phyloP scores from a whole-genome alignment of 2,113 vertebrate genomes.

The Serinus canaria region DNA sequence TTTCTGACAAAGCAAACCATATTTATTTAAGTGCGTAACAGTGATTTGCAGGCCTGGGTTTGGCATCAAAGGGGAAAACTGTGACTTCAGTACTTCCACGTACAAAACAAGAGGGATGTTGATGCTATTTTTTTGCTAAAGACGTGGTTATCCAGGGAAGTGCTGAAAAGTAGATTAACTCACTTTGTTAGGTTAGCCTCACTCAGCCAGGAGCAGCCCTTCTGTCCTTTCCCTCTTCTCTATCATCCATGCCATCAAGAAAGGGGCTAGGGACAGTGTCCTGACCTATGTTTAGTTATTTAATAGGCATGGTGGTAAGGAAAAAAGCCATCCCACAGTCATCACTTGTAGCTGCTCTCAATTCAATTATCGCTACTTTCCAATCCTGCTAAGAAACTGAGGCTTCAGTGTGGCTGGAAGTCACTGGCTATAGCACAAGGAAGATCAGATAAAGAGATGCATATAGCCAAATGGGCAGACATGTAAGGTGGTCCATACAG shows the following conservation, averaged over 20 bases:
- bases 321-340: no score
- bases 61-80: not conserved
- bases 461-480: not conserved
- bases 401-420: rapidly evolving
- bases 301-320: no score
- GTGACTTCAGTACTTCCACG: not conserved
- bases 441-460: not conserved
- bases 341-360: not conserved
- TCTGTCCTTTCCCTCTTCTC: not conserved
- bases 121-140: not conserved
- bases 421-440: not conserved
- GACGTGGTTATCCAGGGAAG: not conserved
- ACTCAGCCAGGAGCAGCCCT: not conserved
- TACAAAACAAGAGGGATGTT: not conserved
- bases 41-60: not conserved
- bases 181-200: not conserved
- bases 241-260: not conserved
- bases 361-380: not conserved
- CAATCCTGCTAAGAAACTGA: not conserved
- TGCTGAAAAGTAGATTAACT: not conserved
- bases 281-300: not conserved
- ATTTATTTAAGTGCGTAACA: not conserved
- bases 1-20: not conserved
- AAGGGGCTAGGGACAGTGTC: not conserved
- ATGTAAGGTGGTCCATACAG: rapidly evolving